Percentiles rank a stretch among this genome's conserved stretches.
These are phyloP conservation scores for Drosophila greeni DNA, from an alignment of 2,888 invertebrate species.

Conservation along the genomic window DNA sequence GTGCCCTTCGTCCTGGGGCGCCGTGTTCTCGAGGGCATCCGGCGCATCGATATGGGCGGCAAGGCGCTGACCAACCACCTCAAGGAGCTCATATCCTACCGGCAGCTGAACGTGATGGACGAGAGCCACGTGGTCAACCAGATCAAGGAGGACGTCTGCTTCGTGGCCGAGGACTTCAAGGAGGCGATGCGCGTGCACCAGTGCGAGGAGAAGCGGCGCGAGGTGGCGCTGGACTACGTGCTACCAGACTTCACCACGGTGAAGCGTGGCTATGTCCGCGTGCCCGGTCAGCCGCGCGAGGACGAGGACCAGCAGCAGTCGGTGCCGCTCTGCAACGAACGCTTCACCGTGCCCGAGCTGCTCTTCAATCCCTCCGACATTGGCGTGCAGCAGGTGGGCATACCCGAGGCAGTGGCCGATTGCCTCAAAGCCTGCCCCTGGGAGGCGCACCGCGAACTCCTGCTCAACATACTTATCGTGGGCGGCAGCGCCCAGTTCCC, in stretches of 20 bases:
- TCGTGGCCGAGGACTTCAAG: slow-evolving; percentile 90
- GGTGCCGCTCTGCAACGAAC: slow-evolving; percentile 92
- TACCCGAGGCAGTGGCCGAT: slow-evolving; percentile 91
- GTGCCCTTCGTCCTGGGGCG: slow-evolving; percentile 92
- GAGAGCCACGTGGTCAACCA: slow-evolving; percentile 99
- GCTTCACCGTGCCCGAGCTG: slow-evolving; percentile 96
- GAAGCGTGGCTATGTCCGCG: slow-evolving; percentile 84
- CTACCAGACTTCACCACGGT: slow-evolving; percentile 96
- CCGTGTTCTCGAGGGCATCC: slow-evolving; percentile 84
- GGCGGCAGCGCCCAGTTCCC: slow-evolving; percentile 90
- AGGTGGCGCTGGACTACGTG: slow-evolving; percentile 92
- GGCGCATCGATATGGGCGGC: slow-evolving; percentile 96
- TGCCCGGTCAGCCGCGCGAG: slow-evolving; percentile 57
- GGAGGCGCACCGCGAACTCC: slow-evolving; percentile 86
- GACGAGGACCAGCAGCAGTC: slow-evolving; percentile 81
- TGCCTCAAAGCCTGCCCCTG: slow-evolving; percentile 87
- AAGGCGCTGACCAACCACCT: slow-evolving; percentile 98
- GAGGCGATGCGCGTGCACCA: slow-evolving; percentile 87
- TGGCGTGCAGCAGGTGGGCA: slow-evolving; percentile 93
- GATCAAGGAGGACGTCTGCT: slow-evolving; percentile 98
- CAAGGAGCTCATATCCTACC: slow-evolving; percentile 98
- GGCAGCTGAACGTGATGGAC: slow-evolving; percentile 97
- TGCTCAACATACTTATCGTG: slow-evolving; percentile 89
- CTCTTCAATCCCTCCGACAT: slow-evolving; percentile 97
- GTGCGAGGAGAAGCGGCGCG: slow-evolving; percentile 82